Evolutionary conservation across 2,797 vertebrate genomes (phyloP), one percentile per base, ranked within the genome.

Genomic region (Coregonus suidteri): DNA sequence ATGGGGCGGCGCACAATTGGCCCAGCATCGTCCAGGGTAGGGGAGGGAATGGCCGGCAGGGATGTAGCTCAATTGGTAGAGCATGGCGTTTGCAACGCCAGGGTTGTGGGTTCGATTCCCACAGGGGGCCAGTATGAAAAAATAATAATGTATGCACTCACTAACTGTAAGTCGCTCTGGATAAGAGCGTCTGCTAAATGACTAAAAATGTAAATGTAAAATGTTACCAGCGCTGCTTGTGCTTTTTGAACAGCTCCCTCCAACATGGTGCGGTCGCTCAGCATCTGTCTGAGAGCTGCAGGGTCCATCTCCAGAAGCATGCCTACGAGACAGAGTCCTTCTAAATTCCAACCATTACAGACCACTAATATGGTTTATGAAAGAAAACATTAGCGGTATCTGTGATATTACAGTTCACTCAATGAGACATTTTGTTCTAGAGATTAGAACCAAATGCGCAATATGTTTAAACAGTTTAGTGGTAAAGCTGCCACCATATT

Each of bases 301-400:
- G 82, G 75, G 47, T 95, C 92, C 93, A 96, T 93, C 86, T 96
- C 95, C 82, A 96, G 88, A 1, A 96, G 89, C 95, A 96, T 96
- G 3, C 95, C 95, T 96, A 64, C 86, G n/a, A 81, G 15, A 82
- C n/a, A 70, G 16, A 30, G 20, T 64, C 20, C 16, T 59, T 64
- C 25, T 64, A 30, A 64, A 25, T 64, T 64, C 20, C 9, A 64
- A 3, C 59, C 20, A 64, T 64, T 30, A 64, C 20, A 64, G 59
- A 64, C 25, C 56, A 59, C 56, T 59, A 59, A 59, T 13, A 64
- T 4, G 20, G 59, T 25, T 62, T 7, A 20, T 62, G 20, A 64
- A 30, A 20, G 25, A 25, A 25, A 13, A 9, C 16, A 64, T 64
- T 64, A 30, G 6, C 4, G 1, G n/a, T 15, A 59, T 54, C 25